These are phyloP conservation scores for Xanthorhoe spadicearia DNA, from an alignment of 2,888 invertebrate genomes.

Conservation along the genomic window DNA sequence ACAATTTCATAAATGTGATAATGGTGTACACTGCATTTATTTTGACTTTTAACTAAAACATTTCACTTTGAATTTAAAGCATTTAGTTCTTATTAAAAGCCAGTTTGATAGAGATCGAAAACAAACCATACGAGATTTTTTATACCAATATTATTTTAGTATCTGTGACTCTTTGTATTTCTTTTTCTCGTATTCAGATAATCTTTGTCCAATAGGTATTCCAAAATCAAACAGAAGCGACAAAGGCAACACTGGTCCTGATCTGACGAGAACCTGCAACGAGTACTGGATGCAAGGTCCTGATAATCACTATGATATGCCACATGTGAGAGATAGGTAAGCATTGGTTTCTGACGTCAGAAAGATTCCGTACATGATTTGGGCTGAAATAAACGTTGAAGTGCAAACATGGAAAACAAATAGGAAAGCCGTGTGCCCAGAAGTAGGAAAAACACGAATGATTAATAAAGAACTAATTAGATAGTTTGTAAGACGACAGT, in stretches of 20 bases:
- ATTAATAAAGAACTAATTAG: too few relatives aligned
- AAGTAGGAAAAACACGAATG: too few relatives aligned
- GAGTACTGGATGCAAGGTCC: slow-evolving; percentile 78
- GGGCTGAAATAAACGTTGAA: too few relatives aligned
- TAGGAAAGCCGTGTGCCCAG: too few relatives aligned
- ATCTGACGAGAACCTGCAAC: slow-evolving; percentile 75
- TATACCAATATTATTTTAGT: not conserved
- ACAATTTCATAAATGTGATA: too few relatives aligned
- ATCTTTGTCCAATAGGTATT: slow-evolving; percentile 49
- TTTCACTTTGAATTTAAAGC: too few relatives aligned
- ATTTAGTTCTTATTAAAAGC: too few relatives aligned
- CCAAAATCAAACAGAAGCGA: slow-evolving; percentile 71
- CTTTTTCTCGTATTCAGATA: not conserved
- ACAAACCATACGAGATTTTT: not conserved
- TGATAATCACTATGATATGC: slow-evolving; percentile 78
- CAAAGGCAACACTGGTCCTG: slow-evolving; percentile 68
- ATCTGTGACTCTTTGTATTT: not conserved
- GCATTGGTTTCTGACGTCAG: not conserved
- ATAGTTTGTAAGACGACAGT: too few relatives aligned
- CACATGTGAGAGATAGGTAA: slow-evolving; percentile 77
- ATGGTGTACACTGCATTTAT: too few relatives aligned
- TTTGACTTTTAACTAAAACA: too few relatives aligned
- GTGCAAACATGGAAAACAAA: too few relatives aligned
- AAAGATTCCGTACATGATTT: not conserved
- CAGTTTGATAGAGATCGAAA: too few relatives aligned